A percentile compares a stretch with the other conserved stretches of the same genome.
These are phyloP conservation scores for Poeciliopsis occidentalis DNA, from an alignment of 2,113 vertebrate species.

Conservation along the genomic window DNA sequence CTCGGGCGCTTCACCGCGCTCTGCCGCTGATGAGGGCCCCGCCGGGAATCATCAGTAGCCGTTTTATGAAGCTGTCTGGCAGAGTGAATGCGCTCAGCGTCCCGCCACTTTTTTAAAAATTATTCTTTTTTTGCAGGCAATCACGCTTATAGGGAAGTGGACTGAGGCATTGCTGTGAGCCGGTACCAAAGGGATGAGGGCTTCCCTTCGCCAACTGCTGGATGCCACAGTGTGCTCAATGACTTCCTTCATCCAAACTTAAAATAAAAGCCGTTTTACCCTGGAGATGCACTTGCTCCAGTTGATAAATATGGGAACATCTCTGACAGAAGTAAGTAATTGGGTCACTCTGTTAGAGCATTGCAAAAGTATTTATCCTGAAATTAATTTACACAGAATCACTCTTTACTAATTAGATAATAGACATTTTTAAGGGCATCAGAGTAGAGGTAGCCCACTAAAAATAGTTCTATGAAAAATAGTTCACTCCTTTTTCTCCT, in stretches of 20 bases:
- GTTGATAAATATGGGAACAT: not conserved
- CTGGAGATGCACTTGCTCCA: not conserved
- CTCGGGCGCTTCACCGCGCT: slow-evolving; percentile 52
- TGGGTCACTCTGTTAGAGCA: not conserved
- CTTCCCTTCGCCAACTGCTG: slow-evolving; percentile 13
- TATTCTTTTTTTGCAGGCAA: slow-evolving; percentile 38
- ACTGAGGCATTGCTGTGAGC: slow-evolving; percentile 50
- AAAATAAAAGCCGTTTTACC: not conserved
- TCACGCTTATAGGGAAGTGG: slow-evolving; percentile 56
- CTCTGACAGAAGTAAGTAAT: not conserved
- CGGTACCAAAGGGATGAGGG: slow-evolving; percentile 46
- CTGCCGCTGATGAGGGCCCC: slow-evolving; percentile 58
- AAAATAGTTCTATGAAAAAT: no score
- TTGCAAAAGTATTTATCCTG: not conserved
- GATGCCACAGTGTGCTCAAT: not conserved
- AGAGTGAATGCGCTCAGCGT: slow-evolving; percentile 48
- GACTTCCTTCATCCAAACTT: slow-evolving; percentile 9
- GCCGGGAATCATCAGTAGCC: slow-evolving; percentile 52
- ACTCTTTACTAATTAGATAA: not conserved
- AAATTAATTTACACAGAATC: not conserved
- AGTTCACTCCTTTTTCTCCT: not conserved
- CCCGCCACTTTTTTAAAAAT: slow-evolving; percentile 18
- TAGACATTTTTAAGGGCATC: not conserved
- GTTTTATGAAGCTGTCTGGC: slow-evolving; percentile 65
- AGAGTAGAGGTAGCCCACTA: not conserved